phyloP scores from a whole-genome alignment of 1,140 invertebrate genomes.

The Saxidomus purpurata region DNA sequence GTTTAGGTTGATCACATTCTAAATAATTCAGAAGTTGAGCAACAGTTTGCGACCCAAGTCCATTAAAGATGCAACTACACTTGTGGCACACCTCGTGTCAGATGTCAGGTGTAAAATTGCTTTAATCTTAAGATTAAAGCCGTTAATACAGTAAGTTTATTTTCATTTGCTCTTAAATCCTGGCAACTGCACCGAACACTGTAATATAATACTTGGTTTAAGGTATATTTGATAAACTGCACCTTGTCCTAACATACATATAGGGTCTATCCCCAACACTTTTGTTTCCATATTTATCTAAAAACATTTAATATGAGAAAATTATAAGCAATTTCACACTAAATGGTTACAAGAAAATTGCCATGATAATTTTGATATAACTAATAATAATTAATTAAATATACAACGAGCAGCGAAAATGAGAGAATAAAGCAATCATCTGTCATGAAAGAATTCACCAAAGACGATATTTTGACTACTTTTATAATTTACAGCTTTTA shows the following conservation, averaged over 20 bases:
- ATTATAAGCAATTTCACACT: neutral
- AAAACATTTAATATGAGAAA: too few species aligned
- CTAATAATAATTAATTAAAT: constrained; percentile 14
- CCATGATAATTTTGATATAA: neutral
- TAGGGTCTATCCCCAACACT: too few species aligned
- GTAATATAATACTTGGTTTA: too few species aligned
- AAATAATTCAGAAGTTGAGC: too few species aligned
- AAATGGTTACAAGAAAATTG: neutral
- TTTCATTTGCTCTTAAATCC: neutral
- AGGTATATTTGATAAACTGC: neutral
- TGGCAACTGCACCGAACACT: neutral
- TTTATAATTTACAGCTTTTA: constrained; percentile 28
- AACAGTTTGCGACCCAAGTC: too few species aligned
- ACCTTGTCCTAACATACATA: neutral
- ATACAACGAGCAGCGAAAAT: neutral
- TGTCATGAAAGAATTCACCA: constrained; percentile 18
- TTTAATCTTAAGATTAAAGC: neutral
- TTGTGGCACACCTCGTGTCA: too few species aligned
- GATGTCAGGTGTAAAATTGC: neutral
- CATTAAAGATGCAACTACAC: too few species aligned
- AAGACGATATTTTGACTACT: neutral
- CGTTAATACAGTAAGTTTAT: neutral
- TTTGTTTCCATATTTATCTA: too few species aligned
- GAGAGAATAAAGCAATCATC: constrained; percentile 23
- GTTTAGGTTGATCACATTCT: too few species aligned